Evolutionary conservation across 1,140 invertebrate species (phyloP), one percentile per base, ranked within the genome.

Genomic region (Drosophila teissieri): DNA sequence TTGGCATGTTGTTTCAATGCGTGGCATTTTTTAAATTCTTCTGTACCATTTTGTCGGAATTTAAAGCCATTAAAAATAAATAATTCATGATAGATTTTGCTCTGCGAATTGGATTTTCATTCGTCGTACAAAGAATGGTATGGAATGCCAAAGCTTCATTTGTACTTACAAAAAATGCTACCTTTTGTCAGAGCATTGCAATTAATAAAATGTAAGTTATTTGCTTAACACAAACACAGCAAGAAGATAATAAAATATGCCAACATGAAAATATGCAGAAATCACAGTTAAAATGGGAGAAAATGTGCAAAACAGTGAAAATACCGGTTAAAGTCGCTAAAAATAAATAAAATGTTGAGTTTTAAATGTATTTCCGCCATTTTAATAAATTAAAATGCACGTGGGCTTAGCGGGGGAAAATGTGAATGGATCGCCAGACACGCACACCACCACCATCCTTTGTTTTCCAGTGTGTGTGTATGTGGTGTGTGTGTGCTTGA

Each of bases 381-480:
- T 88, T 88, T 89, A 83, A 89, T 88, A 86, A 88, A 88, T 88
- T 83, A 75, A 88, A 88, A 89, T 89, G 79, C 84, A 83, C 70
- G 84, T 80, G 83, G 84, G 60, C 72, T 52, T 74, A 69, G 36
- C 65, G 62, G 62, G 46, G 65, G 75, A 70, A 73, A 82, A 86
- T 86, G 65, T 82, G 80, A 86, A 83, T 77, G 83, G 60, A 68
- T 58, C 78, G 48, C 57, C 78, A 78, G 80, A 51, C 48, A 51
- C n/a, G 48, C 27, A 51, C 48, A 51, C 27, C 27, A 34, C 27
- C 31, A 12, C 19, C 14, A 10, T 14, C 31, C 39, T 68, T 67
- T 67, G 64, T 67, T 53, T 65, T 12, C 61, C 46, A 31, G 56
- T 34, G 27, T 15, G 22, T 48, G 45, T 22, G 22, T 14, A 3